Evolutionary conservation across 2,797 vertebrate species (phyloP).

Genomic region (Tokudaia muenninki): DNA sequence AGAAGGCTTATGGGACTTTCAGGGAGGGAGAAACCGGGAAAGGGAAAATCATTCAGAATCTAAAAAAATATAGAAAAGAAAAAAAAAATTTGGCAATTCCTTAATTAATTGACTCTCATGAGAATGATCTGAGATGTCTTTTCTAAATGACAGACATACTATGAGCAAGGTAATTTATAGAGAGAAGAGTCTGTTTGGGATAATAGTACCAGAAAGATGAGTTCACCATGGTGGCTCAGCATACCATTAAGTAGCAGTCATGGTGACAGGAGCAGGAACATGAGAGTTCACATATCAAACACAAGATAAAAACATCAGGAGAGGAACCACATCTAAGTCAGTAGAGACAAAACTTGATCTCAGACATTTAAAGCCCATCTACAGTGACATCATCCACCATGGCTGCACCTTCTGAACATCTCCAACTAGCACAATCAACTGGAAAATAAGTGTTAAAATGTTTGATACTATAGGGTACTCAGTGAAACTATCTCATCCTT

Average conservation of each 20-base stretch:
- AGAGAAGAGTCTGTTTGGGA: not conserved
- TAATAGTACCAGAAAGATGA: not conserved
- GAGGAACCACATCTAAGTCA: not conserved
- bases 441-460: not conserved
- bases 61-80: too few species aligned
- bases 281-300: not conserved
- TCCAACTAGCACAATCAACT: not conserved
- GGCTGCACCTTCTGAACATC: too few species aligned
- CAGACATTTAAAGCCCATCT: not conserved
- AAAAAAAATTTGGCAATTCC: not conserved
- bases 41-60: too few species aligned
- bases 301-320: not conserved
- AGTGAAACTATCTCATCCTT: not conserved
- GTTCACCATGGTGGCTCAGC: not conserved
- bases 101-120: not conserved
- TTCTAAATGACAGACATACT: too few species aligned
- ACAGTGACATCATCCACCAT: not conserved
- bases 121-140: not conserved
- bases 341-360: not conserved
- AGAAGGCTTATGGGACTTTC: too few species aligned
- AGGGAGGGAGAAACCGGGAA: too few species aligned
- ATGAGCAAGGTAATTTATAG: not conserved
- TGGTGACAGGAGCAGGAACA: not conserved
- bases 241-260: too few species aligned
- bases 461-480: not conserved